phyloP scores from a whole-genome alignment of 2,797 vertebrate genomes.

The Pseudopleuronectes americanus region DNA sequence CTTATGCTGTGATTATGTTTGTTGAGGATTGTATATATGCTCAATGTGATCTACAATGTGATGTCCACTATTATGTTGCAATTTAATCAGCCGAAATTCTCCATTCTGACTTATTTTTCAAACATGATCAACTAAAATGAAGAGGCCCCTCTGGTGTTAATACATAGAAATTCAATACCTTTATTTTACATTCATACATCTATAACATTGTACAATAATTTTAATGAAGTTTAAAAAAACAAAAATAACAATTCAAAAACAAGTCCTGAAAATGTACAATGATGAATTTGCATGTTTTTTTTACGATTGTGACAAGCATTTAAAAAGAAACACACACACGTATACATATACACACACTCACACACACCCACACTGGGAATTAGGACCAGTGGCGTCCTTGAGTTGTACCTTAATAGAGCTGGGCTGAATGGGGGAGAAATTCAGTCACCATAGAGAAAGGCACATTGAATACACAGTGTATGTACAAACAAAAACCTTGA shows the following conservation, averaged over 20 bases:
- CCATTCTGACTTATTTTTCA: too few relatives aligned
- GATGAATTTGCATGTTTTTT: constrained; percentile 78
- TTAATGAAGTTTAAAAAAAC: constrained; percentile 88
- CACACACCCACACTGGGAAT: constrained; percentile 44
- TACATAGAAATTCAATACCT: constrained; percentile 87
- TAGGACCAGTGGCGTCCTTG: constrained; percentile 78
- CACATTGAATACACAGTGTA: constrained; percentile 89
- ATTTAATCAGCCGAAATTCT: too few relatives aligned
- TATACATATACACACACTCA: constrained; percentile 22
- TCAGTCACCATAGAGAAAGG: constrained; percentile 85
- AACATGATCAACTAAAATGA: constrained; percentile 22
- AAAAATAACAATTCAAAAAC: constrained; percentile 88
- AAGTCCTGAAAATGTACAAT: constrained; percentile 92
- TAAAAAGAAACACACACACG: constrained; percentile 68
- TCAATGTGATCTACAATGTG: too few relatives aligned
- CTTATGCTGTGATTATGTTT: too few relatives aligned
- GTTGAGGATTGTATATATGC: too few relatives aligned
- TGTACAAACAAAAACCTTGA: constrained; percentile 80
- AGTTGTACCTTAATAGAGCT: constrained; percentile 82
- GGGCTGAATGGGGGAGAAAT: constrained; percentile 75
- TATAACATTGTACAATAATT: constrained; percentile 92
- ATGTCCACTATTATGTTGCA: too few relatives aligned
- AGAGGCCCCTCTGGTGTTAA: constrained; percentile 35
- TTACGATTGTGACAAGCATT: constrained; percentile 79
- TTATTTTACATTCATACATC: constrained; percentile 99